phyloP scores from a whole-genome alignment of 2,113 vertebrate species.

The Nerophis lumbriciformis region DNA sequence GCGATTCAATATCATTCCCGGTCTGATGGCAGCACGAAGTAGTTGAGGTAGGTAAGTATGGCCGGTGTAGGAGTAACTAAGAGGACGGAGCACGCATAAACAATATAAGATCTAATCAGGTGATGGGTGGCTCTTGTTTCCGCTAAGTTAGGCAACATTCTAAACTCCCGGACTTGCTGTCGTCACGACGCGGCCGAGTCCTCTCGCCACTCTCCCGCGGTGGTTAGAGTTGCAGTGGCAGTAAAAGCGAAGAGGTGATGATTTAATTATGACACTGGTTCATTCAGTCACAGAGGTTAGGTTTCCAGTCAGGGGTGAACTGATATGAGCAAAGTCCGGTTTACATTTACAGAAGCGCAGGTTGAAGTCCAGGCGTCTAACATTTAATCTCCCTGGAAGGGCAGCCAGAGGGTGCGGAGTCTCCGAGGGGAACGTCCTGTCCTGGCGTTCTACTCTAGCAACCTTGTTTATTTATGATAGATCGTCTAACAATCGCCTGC shows the following conservation, averaged over 20 bases:
- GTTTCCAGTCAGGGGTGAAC: constrained; percentile 75
- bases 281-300: constrained; percentile 80
- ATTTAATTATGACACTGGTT: constrained; percentile 94
- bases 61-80: constrained; percentile 69
- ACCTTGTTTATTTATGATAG: constrained; percentile 71
- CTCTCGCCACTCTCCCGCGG: constrained; percentile 56
- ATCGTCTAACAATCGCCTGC: constrained; percentile 61
- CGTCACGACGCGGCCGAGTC: constrained; percentile 34
- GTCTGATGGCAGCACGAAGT: constrained; percentile 1
- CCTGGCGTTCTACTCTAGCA: constrained; percentile 9
- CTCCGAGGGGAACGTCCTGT: constrained; percentile 38
- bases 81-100: constrained; percentile 8
- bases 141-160: constrained; percentile 38
- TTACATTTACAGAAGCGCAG: constrained; percentile 74
- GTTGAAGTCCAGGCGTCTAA: constrained; percentile 67
- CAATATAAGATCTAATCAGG: constrained; percentile 56
- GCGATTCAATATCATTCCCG: constrained; percentile 19
- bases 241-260: constrained; percentile 80
- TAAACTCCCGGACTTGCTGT: constrained; percentile 40
- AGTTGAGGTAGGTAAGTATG: constrained; percentile 65
- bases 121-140: constrained; percentile 49
- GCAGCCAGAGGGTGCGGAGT: constrained; percentile 66
- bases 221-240: constrained; percentile 78
- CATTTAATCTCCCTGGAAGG: constrained; percentile 80
- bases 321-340: constrained; percentile 48